Conservation (phyloP, 2,888 invertebrate species). For the Octonoba sinensis region DNA sequence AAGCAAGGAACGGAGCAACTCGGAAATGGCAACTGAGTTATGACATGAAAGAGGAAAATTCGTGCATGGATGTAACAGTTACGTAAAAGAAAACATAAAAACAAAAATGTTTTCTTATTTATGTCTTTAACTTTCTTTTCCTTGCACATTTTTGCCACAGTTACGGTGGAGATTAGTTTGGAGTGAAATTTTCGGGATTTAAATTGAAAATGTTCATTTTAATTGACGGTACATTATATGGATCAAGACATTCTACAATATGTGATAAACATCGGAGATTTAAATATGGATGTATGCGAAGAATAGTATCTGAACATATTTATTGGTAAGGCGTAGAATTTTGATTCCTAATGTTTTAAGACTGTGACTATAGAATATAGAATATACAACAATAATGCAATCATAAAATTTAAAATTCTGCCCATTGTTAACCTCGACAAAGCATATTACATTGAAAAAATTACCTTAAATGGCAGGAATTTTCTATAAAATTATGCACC, state of each 20-base stretch:
- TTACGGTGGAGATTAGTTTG: background rate
- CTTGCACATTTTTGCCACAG: background rate
- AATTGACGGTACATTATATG: constrained; percentile 32
- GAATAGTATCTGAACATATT: constrained; percentile 12
- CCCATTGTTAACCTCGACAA: no score
- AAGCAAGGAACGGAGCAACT: constrained; percentile 6
- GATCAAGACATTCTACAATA: constrained; percentile 12
- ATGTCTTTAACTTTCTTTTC: background rate
- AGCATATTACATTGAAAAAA: no score
- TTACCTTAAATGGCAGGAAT: no score
- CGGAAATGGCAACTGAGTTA: background rate
- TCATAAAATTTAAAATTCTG: no score
- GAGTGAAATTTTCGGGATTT: background rate
- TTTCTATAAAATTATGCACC: no score
- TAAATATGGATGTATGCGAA: constrained; percentile 27
- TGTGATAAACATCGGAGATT: constrained; percentile 11
- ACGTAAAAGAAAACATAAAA: no score
- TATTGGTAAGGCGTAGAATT: constrained; percentile 5
- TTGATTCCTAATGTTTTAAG: no score
- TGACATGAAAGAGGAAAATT: no score
- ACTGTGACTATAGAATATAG: no score
- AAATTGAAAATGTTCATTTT: constrained; percentile 20
- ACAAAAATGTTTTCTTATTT: no score
- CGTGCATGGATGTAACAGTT: constrained; percentile 23
- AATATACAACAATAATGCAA: no score